These are phyloP conservation scores for Megalops atlanticus DNA, from an alignment of 2,113 vertebrate genomes.

Conservation along the genomic window DNA sequence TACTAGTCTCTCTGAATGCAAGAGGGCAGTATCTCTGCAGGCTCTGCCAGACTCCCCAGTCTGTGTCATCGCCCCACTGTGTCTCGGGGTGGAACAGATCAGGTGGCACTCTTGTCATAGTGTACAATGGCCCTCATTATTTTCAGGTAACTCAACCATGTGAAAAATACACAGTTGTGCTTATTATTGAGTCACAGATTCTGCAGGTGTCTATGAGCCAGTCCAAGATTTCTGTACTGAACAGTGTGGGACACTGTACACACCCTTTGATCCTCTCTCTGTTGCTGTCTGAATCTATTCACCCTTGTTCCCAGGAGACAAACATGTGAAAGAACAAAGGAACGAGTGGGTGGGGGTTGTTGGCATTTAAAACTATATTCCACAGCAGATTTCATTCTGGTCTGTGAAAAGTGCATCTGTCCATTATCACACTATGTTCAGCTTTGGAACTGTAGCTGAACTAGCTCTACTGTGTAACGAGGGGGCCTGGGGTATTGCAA, in stretches of 20 bases:
- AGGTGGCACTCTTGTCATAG: not conserved
- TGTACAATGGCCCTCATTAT: not conserved
- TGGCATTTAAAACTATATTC: not conserved
- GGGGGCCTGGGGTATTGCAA: too few species aligned
- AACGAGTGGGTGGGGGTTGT: not conserved
- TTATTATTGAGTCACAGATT: not conserved
- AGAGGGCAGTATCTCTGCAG: not conserved
- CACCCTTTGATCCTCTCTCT: not conserved
- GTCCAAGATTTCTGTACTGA: not conserved
- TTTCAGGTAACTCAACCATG: not conserved
- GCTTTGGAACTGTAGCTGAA: not conserved
- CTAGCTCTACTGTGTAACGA: not conserved
- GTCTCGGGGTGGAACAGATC: not conserved
- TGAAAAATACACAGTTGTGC: conserved; percentile 2
- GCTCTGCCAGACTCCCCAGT: not conserved
- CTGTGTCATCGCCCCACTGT: not conserved
- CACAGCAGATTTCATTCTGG: too few species aligned
- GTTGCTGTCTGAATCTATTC: not conserved
- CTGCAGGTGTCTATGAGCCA: not conserved
- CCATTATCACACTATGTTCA: not conserved
- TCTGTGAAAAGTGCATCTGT: not conserved
- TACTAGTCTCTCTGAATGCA: not conserved
- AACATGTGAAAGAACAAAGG: not conserved
- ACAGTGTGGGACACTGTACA: not conserved
- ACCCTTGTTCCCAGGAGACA: not conserved